Evolutionary conservation across 2,888 invertebrate genomes (phyloP).

Genomic region (Drepanosiphum platanoidis): DNA sequence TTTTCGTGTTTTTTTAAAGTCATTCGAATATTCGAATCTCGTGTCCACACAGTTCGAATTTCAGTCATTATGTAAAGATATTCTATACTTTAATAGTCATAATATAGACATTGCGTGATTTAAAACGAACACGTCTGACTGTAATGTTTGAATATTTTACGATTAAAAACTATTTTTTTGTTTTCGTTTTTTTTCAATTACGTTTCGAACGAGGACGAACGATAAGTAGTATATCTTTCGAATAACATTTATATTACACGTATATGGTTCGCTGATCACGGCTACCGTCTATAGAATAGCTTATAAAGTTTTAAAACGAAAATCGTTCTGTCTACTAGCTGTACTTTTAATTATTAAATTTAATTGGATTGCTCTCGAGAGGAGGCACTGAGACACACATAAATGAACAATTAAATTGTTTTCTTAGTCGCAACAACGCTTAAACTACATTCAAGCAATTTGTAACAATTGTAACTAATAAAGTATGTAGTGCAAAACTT

Average conservation of each 20-base stretch:
- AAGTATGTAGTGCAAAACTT: background rate
- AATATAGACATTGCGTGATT: no score
- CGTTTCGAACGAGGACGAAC: background rate
- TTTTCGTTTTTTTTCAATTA: background rate
- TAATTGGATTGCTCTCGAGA: background rate
- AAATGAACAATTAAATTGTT: background rate
- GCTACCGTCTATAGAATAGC: background rate
- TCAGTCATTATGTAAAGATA: no score
- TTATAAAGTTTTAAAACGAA: background rate
- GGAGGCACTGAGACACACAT: background rate
- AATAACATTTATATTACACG: no score
- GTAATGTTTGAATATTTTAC: background rate
- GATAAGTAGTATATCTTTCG: background rate
- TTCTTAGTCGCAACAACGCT: background rate
- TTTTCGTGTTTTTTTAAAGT: no score
- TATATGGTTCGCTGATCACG: background rate
- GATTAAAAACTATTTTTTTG: background rate
- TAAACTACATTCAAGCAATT: background rate
- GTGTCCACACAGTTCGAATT: no score
- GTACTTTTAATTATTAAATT: background rate
- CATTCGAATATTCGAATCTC: no score
- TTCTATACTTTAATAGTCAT: no score
- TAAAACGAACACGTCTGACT: background rate
- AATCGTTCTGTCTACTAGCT: background rate
- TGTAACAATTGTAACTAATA: background rate